Evolutionary conservation across 2,797 vertebrate species (phyloP).

Genomic region (Sciurus vulgaris): DNA sequence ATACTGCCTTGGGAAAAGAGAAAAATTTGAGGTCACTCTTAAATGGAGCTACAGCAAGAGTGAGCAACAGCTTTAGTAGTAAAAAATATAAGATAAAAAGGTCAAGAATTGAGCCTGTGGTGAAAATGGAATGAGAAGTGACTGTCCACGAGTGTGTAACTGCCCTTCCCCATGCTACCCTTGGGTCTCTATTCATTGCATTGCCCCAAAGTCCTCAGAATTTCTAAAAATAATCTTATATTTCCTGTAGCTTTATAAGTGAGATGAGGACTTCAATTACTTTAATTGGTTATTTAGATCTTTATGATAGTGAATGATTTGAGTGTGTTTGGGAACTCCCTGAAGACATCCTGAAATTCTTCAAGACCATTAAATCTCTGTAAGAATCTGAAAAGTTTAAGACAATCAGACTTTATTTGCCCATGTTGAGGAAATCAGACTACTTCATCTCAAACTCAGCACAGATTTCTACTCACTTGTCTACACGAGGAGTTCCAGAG

Average conservation of each 20-base stretch:
- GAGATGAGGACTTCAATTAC: background rate
- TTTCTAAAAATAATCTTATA: background rate
- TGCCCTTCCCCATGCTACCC: too few species aligned
- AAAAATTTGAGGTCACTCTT: background rate
- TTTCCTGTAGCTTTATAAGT: background rate
- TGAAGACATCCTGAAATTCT: constrained; percentile 13
- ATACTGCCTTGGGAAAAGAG: background rate
- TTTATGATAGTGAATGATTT: background rate
- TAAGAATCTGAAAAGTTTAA: background rate
- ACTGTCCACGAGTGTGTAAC: background rate
- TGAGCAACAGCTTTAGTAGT: background rate
- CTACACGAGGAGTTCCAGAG: background rate
- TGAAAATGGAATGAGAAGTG: background rate
- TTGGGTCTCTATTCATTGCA: too few species aligned
- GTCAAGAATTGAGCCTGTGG: background rate
- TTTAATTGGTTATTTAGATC: background rate
- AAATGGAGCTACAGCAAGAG: background rate
- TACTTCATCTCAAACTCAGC: background rate
- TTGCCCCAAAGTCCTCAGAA: background rate
- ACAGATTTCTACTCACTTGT: background rate
- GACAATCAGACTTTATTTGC: background rate
- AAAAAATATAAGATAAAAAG: background rate
- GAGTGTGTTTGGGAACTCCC: background rate
- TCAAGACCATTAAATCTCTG: background rate
- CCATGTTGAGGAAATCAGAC: background rate